Base-by-base conservation (phyloP, 2,888 invertebrate genomes). In the Amblyjoppa proteus region DNA sequence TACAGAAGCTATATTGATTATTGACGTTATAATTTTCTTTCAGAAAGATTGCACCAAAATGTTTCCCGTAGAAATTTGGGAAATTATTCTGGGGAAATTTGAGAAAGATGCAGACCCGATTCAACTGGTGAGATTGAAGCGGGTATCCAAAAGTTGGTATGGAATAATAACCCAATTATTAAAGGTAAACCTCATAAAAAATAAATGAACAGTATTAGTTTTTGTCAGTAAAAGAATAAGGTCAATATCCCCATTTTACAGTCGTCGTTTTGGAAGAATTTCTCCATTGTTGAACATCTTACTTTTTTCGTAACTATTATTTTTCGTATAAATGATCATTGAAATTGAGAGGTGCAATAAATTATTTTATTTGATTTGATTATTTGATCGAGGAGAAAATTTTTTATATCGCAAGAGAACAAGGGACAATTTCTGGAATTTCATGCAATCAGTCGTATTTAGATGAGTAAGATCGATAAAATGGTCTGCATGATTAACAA, bases 41-140 rank as follows among this genome's bases (percentile, higher is more conserved):
- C 51, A 51, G 51, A 51, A n/a, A 51, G 16, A n/a, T 51, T 51
- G n/a, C 51, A 51, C n/a, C 51, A 34, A 25, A 20, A 69, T 49
- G 68, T 41, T 69, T n/a, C 68, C 68, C 1, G 68, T 45, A 9
- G 68, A 66, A 66, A 66, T 66, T 4, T 66, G 66, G 66, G 66
- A 66, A 38, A 9, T 34, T 20, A 41, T 66, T 25, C 45, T 69
- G 11, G 51, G 2, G 13, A 41, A 41, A 9, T 69, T 69, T 45
- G 45, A 13, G 28, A 51, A 51, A 51, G 51, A 51, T n/a, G 51
- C 4, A 13, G 68, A 69, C 28, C 41, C 45, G 13, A 13, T 25
- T 11, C 41, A 69, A 25, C 68, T 69, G 5, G 38, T 69, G 13
- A n/a, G 38, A 25, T 38, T 45, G 20, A 69, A 69, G 5, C 11